Base-by-base conservation (phyloP, 2,113 vertebrate genomes). In the Climacteris rufus region DNA sequence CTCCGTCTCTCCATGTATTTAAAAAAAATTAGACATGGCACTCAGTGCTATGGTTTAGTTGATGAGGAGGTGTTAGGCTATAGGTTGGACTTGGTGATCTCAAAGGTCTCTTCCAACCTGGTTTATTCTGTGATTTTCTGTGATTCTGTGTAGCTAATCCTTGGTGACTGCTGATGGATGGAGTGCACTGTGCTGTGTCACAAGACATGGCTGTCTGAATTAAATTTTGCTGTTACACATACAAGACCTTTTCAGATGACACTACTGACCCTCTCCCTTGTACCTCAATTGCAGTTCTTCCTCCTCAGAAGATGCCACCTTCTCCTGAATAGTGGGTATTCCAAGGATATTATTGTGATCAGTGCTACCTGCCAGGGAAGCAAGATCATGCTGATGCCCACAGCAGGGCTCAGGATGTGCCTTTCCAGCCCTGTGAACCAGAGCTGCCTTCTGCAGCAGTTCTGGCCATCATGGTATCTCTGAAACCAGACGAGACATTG, bases 381-480 rank as follows among this genome's bases (percentile, higher is more conserved):
- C 13, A 65, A 83, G 54, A 28, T 72, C 13, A 5, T 37, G 13
- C 13, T 75, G 19, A 21, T 18, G 23, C 6, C 22, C 37, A 56
- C 11, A 44, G 15, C 31, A 47, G 31, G 18, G 9, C 6, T 31
- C 31, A 56, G 80, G 37, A 78, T 0, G 0, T 71, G 57, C 16
- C 45, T 31, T 76, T 85, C 35, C n/a, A 83, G 40, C 20, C 17
- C 45, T 45, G 20, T 17, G 31, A 14, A 19, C 57, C 53, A 87
- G 13, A 61, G 33, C 15, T 57, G 15, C 42, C n/a, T 66, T 89
- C 78, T 85, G 45, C 60, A 54, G 56, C 20, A 35, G 24, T 65
- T 87, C 45, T 85, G 63, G 19, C 18, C 37, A 15, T 40, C 0
- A 1, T 15, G 20, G 15, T 70, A 33, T 49, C 20, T 49, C 42